These are phyloP conservation scores for Eupithecia dodoneata DNA, from an alignment of 2,888 invertebrate species.

Conservation along the genomic window DNA sequence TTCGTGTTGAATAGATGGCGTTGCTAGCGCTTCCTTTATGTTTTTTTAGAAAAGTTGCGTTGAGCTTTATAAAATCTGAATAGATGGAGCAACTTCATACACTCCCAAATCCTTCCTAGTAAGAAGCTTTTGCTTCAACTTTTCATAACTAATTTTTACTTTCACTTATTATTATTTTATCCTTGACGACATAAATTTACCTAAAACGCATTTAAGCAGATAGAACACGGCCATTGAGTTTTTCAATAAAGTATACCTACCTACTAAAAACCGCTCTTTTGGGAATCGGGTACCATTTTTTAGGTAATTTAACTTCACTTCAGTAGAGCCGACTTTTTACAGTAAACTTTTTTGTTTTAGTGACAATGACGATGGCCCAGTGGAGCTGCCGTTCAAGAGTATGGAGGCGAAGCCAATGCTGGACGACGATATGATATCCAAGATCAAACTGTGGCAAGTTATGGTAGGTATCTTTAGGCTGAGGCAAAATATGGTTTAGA, in stretches of 20 bases:
- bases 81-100: not conserved
- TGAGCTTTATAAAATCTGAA: not conserved
- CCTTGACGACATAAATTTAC: too few species aligned
- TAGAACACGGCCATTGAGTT: too few species aligned
- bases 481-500: not conserved
- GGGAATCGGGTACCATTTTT: too few species aligned
- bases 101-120: not conserved
- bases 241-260: too few species aligned
- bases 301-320: too few species aligned
- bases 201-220: too few species aligned
- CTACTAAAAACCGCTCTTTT: too few species aligned
- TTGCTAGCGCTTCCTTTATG: not conserved
- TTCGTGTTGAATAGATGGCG: constrained; percentile 47
- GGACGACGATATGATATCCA: constrained; percentile 71
- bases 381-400: constrained; percentile 55
- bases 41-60: not conserved
- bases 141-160: too few species aligned
- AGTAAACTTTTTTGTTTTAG: constrained; percentile 37
- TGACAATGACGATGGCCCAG: constrained; percentile 54
- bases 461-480: constrained; percentile 58
- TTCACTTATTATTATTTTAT: too few species aligned
- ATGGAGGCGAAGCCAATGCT: constrained; percentile 78
- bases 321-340: too few species aligned
- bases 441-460: constrained; percentile 75
- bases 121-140: too few species aligned